Conservation (phyloP, 1,140 invertebrate genomes). For the Subanguina moxae region DNA sequence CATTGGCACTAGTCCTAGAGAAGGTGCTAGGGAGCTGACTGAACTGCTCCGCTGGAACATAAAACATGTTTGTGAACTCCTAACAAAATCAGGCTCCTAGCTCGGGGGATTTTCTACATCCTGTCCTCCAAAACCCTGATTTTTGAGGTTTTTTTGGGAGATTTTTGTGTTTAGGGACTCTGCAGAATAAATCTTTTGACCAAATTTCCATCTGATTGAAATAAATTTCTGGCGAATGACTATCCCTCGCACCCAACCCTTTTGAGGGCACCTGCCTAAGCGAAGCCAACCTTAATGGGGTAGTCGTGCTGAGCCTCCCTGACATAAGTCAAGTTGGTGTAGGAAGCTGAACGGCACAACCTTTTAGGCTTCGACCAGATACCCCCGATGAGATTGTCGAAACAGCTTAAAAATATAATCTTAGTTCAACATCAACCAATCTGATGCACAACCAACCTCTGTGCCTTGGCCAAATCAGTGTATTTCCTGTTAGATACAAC, state of each 20-base stretch:
- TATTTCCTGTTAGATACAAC: constrained; percentile 40
- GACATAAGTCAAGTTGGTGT: constrained; percentile 57
- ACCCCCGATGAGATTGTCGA: constrained; percentile 43
- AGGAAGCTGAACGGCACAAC: constrained; percentile 54
- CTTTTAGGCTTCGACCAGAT: constrained; percentile 58
- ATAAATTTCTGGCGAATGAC: no score
- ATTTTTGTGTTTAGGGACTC: no score
- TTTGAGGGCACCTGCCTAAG: not conserved
- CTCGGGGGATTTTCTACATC: no score
- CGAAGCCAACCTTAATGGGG: constrained; percentile 47
- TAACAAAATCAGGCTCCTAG: no score
- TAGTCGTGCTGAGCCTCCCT: constrained; percentile 55
- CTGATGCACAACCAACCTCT: constrained; percentile 9
- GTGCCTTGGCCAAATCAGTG: constrained; percentile 55
- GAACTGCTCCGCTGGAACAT: constrained; percentile 38
- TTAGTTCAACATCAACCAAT: no score
- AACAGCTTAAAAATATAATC: constrained; percentile 26
- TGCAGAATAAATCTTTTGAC: no score
- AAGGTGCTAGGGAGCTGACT: constrained; percentile 55
- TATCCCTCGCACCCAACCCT: no score
- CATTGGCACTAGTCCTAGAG: constrained; percentile 51
- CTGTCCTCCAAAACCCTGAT: no score
- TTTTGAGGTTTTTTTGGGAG: no score
- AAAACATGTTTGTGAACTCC: no score
- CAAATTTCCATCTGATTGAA: no score